phyloP scores from a whole-genome alignment of 92 coral and sea anemone species.

The Zoanthus solanderi region DNA sequence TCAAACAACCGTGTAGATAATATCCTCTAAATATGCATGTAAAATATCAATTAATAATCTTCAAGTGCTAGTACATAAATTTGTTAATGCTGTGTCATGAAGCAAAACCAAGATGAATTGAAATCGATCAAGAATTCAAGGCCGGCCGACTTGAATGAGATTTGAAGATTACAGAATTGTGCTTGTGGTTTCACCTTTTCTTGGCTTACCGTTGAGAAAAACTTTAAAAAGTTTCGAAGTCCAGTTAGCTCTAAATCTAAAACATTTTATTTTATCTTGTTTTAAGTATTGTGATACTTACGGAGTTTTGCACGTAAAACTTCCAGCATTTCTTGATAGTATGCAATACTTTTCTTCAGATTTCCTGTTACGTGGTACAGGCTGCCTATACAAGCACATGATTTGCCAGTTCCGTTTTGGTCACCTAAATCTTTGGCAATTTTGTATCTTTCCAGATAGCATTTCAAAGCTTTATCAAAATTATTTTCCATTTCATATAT shows the following conservation, averaged over 20 bases:
- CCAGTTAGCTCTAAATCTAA: not conserved
- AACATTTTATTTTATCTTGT: not conserved
- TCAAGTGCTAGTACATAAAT: too few relatives aligned
- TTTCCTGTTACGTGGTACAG: conserved; percentile 80
- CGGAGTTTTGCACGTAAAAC: conserved; percentile 89
- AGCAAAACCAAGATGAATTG: too few relatives aligned
- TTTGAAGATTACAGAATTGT: too few relatives aligned
- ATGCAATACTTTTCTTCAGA: conserved; percentile 71
- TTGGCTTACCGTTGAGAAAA: too few relatives aligned
- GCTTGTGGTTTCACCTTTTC: too few relatives aligned
- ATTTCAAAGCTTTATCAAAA: conserved; percentile 74
- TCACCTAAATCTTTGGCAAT: conserved; percentile 77
- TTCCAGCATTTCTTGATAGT: conserved; percentile 85
- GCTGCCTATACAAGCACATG: conserved; percentile 82
- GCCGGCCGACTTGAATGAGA: too few relatives aligned
- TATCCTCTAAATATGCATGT: too few relatives aligned
- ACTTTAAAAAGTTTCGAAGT: not conserved
- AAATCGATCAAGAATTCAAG: too few relatives aligned
- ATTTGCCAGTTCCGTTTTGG: conserved; percentile 85
- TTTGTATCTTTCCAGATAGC: conserved; percentile 76
- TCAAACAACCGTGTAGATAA: too few relatives aligned
- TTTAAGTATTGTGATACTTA: conserved; percentile 56
- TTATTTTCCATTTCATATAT: conserved; percentile 74
- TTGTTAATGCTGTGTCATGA: too few relatives aligned
- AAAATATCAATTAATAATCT: too few relatives aligned